These are phyloP conservation scores for Epistrophe grossulariae DNA, from an alignment of 2,888 invertebrate species.

Conservation along the genomic window DNA sequence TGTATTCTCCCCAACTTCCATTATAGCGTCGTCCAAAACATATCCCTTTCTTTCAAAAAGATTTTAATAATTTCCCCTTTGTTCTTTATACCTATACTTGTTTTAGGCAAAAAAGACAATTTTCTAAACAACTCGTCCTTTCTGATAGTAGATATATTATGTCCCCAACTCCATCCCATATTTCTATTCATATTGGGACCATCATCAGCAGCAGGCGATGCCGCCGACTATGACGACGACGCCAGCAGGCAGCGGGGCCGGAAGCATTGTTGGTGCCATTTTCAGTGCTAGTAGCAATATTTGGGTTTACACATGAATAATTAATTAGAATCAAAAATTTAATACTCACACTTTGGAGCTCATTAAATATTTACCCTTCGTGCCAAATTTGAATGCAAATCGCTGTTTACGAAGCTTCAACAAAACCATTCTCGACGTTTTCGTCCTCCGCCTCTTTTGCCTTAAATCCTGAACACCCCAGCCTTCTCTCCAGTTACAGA, in stretches of 20 bases:
- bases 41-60: constrained; percentile 38
- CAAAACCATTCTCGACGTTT: constrained; percentile 70
- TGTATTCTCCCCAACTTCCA: constrained; percentile 19
- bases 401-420: constrained; percentile 80
- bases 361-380: constrained; percentile 82
- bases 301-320: constrained; percentile 82
- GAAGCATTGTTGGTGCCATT: constrained; percentile 63
- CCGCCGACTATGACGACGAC: neutral
- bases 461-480: constrained; percentile 41
- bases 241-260: neutral
- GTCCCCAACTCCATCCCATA: constrained; percentile 14
- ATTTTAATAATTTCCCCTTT: constrained; percentile 40
- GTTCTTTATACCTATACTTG: neutral
- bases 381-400: constrained; percentile 83
- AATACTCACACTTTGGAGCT: constrained; percentile 83
- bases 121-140: constrained; percentile 59
- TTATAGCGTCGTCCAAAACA: constrained; percentile 44
- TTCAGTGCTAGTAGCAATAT: constrained; percentile 73
- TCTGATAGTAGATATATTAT: neutral
- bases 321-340: constrained; percentile 83
- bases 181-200: constrained; percentile 69
- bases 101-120: constrained; percentile 51
- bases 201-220: constrained; percentile 63
- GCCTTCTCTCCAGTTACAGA: constrained; percentile 38
- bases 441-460: constrained; percentile 36